Conservation (phyloP, 2,888 invertebrate genomes). For the Panzeria rudis region DNA sequence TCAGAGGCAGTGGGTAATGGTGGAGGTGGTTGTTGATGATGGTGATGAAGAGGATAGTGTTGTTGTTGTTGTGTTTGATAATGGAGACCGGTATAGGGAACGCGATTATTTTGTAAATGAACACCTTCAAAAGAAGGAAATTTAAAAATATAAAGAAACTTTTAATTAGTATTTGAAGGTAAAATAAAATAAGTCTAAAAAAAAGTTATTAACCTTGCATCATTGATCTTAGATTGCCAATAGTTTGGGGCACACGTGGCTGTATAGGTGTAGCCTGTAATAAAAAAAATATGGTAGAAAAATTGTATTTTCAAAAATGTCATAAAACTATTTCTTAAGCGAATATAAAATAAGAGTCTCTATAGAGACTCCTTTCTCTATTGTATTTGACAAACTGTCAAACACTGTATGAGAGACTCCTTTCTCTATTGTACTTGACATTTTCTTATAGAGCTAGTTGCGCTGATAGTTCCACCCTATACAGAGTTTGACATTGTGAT, state of each 20-base stretch:
- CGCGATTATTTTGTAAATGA: slow-evolving; percentile 75
- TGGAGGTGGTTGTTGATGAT: slow-evolving; percentile 46
- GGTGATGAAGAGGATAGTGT: slow-evolving; percentile 19
- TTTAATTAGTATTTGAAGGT: neutral
- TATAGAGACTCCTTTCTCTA: too few relatives aligned
- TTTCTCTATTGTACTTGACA: too few relatives aligned
- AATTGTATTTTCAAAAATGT: too few relatives aligned
- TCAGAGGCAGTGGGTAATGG: slow-evolving; percentile 52
- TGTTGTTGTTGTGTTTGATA: slow-evolving; percentile 56
- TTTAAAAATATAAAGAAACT: neutral
- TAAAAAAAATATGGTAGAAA: neutral
- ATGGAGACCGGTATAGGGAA: slow-evolving; percentile 74
- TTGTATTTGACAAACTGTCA: too few relatives aligned
- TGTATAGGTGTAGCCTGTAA: slow-evolving; percentile 64
- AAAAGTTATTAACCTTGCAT: slow-evolving; percentile 73
- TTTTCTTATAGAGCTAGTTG: too few relatives aligned
- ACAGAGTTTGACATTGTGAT: too few relatives aligned
- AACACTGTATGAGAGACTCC: too few relatives aligned
- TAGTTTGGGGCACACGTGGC: slow-evolving; percentile 75
- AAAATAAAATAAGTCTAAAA: slow-evolving; percentile 5
- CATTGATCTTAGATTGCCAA: slow-evolving; percentile 75
- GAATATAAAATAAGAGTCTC: too few relatives aligned
- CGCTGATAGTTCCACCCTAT: too few relatives aligned
- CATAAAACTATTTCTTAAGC: too few relatives aligned
- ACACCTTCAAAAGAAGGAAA: slow-evolving; percentile 70